Base-by-base conservation (phyloP, 2,888 invertebrate species). In the Lasius fuliginosus region DNA sequence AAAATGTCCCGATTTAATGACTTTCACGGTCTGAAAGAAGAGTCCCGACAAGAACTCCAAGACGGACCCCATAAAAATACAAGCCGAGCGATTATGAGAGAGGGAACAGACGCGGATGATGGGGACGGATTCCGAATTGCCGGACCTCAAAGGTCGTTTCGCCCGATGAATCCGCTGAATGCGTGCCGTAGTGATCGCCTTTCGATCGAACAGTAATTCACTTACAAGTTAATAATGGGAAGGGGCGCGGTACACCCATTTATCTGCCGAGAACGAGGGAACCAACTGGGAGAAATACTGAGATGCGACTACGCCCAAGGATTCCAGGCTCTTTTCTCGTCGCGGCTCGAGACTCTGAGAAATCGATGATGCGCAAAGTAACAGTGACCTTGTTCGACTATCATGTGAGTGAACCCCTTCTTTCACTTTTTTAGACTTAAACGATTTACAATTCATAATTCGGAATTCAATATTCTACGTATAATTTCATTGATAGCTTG, bases 131-230 rank as follows among this genome's bases (percentile, higher is more conserved):
- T 65, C 82, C 86, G 91, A 92, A 91, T 91, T 85, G 91, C 83
- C 87, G 92, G 91, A 93, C 92, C 92, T 93, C 92, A 93, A 93
- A 94, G 94, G 92, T 92, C 93, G 92, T 90, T 93, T 91, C 90
- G 87, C 84, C 88, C 87, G 88, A 87, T 88, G 91, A 92, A 90
- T 92, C 91, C 91, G 91, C 88, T 82, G 90, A 91, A 90, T 88
- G 88, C 88, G 90, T 89, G 89, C 85, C 86, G 87, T 87, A 90
- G 90, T 90, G 94, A 94, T 94, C 94, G 93, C 86, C 91, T 93
- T 91, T 93, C 93, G 93, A 94, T 94, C 93, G 94, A 94, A 92
- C 93, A 90, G 94, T 94, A 94, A 95, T 94, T 94, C 94, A 94
- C 93, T 95, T 95, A 94, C 94, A 92, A 94, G 94, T 94, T 94